Conservation (phyloP, 1,140 invertebrate species). For the Argopecten irradians region DNA sequence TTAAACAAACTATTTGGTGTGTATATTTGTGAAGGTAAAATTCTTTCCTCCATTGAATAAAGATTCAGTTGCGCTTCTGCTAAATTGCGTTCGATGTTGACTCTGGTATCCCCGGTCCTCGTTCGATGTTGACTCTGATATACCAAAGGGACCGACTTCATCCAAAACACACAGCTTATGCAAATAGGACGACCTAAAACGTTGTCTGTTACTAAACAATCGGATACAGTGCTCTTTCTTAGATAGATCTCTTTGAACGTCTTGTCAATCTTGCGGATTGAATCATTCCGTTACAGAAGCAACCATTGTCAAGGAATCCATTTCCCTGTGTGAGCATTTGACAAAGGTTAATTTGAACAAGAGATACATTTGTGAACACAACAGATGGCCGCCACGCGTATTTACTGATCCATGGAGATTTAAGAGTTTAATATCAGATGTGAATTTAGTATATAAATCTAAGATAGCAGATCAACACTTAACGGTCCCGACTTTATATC, state of each 20-base stretch:
- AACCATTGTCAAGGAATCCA: not conserved
- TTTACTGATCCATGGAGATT: not conserved
- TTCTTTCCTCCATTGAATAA: not conserved
- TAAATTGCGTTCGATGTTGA: not conserved
- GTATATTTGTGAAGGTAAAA: slow-evolving; percentile 10
- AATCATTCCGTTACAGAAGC: not conserved
- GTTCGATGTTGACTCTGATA: not conserved
- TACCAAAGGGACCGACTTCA: not conserved
- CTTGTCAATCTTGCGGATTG: not conserved
- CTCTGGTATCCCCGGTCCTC: no score
- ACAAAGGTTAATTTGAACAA: not conserved
- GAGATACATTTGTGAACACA: not conserved
- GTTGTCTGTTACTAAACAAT: not conserved
- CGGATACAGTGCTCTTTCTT: not conserved
- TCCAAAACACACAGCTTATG: not conserved
- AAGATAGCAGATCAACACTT: not conserved
- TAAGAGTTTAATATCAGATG: not conserved
- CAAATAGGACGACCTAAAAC: not conserved
- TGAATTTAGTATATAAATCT: not conserved
- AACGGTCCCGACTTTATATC: not conserved
- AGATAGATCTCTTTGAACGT: not conserved
- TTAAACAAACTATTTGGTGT: not conserved
- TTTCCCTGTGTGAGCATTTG: not conserved
- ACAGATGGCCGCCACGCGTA: not conserved
- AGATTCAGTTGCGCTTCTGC: not conserved